Evolutionary conservation across 2,888 invertebrate genomes (phyloP).

Genomic region (Linnaemya tessellans): DNA sequence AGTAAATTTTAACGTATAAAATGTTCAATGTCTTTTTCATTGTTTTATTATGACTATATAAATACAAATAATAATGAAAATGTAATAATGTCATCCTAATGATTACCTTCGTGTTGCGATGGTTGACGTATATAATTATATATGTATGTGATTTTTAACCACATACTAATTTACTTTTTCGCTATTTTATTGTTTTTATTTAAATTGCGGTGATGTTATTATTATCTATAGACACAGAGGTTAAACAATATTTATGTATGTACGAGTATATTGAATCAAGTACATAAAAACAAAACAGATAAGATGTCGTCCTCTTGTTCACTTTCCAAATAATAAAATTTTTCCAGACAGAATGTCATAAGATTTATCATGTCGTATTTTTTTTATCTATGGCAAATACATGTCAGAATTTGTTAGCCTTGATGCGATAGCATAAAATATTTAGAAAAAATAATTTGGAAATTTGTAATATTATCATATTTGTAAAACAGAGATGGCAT

Average conservation of each 20-base stretch:
- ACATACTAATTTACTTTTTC: slow-evolving; percentile 34
- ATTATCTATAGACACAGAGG: slow-evolving; percentile 33
- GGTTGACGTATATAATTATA: slow-evolving; percentile 51
- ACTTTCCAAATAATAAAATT: slow-evolving; percentile 6
- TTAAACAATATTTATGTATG: background rate
- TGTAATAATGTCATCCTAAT: slow-evolving; percentile 59
- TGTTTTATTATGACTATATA: slow-evolving; percentile 32
- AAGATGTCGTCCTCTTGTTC: slow-evolving; percentile 35
- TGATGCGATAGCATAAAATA: background rate
- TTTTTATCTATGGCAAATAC: background rate
- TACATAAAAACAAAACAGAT: slow-evolving; percentile 6
- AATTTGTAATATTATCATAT: background rate
- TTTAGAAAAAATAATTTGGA: background rate
- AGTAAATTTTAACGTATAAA: slow-evolving; percentile 4
- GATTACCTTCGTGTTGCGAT: slow-evolving; percentile 56
- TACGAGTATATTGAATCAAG: background rate
- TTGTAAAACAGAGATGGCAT: background rate
- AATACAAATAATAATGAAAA: slow-evolving; percentile 40
- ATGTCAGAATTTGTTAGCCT: background rate
- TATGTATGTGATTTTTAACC: slow-evolving; percentile 26
- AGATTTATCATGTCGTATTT: background rate
- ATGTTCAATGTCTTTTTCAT: slow-evolving; percentile 31
- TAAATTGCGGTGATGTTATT: slow-evolving; percentile 12
- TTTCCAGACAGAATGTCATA: background rate
- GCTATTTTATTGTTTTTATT: slow-evolving; percentile 8